Percentiles rank a stretch among this genome's conserved stretches.
These are phyloP conservation scores for Ectobius pallidus DNA, from an alignment of 2,888 invertebrate species.

Conservation along the genomic window DNA sequence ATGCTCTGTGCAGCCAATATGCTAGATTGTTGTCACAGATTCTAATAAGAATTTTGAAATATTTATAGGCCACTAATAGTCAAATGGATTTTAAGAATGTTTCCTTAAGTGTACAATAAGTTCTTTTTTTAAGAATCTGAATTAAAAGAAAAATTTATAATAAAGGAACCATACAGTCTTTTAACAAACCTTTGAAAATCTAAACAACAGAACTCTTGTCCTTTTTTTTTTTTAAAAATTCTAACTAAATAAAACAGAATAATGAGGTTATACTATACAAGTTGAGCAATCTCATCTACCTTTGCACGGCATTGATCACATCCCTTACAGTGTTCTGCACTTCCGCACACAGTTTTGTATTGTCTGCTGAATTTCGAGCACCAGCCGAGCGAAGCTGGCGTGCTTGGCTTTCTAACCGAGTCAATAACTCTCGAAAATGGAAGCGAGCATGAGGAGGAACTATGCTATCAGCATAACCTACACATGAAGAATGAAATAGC, in stretches of 20 bases:
- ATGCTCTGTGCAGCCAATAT: too few species aligned
- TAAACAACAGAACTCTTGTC: too few species aligned
- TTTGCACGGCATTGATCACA: constrained; percentile 75
- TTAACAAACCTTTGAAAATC: too few species aligned
- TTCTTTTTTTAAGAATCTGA: too few species aligned
- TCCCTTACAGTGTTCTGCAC: constrained; percentile 75
- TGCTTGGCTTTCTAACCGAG: constrained; percentile 72
- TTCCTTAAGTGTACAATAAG: too few species aligned
- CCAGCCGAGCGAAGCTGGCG: constrained; percentile 71
- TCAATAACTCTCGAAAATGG: constrained; percentile 79
- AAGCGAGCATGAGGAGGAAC: constrained; percentile 88
- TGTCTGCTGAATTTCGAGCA: constrained; percentile 71
- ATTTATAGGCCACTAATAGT: too few species aligned
- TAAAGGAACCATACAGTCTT: too few species aligned
- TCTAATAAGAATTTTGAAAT: too few species aligned
- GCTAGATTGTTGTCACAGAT: too few species aligned
- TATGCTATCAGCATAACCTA: constrained; percentile 78
- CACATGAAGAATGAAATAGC: constrained; percentile 80
- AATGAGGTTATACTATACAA: background rate
- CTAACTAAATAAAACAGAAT: background rate
- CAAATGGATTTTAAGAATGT: too few species aligned
- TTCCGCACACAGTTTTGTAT: constrained; percentile 70
- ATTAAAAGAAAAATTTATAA: too few species aligned
- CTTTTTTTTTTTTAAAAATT: too few species aligned
- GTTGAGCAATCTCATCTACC: constrained; percentile 53